These are phyloP conservation scores for Ariolimax columbianus DNA, from an alignment of 2,888 invertebrate species.

Conservation along the genomic window DNA sequence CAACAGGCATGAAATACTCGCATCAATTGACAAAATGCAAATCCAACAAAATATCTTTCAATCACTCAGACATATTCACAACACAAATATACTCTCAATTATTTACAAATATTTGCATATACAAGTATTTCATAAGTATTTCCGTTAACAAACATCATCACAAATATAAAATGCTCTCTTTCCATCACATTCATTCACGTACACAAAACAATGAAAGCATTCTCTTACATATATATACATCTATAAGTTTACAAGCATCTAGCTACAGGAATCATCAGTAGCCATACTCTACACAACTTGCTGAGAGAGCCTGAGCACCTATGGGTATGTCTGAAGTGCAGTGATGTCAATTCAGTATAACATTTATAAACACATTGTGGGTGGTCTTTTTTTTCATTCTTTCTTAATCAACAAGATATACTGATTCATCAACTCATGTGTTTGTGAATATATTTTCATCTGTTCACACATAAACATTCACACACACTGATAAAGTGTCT, in stretches of 20 bases:
- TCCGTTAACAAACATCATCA: neutral
- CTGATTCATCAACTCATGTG: no score
- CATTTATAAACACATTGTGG: neutral
- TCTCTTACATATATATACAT: neutral
- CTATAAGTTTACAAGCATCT: neutral
- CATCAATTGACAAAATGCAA: no score
- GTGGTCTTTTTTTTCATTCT: no score
- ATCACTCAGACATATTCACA: slow-evolving; percentile 7
- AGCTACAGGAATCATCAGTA: neutral
- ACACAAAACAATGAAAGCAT: neutral
- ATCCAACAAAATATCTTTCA: no score
- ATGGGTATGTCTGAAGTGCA: neutral
- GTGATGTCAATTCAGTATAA: neutral
- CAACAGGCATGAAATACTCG: no score
- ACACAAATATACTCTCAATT: neutral
- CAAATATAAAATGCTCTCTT: neutral
- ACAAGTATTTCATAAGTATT: neutral
- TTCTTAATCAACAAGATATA: no score
- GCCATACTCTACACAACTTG: neutral
- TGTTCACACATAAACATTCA: no score
- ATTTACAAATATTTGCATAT: neutral
- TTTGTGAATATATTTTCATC: no score
- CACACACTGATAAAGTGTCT: no score
- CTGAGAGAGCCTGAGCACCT: neutral
- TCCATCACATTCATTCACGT: neutral